Base-by-base conservation (phyloP, 2,888 invertebrate genomes). In the Seira musarum region DNA sequence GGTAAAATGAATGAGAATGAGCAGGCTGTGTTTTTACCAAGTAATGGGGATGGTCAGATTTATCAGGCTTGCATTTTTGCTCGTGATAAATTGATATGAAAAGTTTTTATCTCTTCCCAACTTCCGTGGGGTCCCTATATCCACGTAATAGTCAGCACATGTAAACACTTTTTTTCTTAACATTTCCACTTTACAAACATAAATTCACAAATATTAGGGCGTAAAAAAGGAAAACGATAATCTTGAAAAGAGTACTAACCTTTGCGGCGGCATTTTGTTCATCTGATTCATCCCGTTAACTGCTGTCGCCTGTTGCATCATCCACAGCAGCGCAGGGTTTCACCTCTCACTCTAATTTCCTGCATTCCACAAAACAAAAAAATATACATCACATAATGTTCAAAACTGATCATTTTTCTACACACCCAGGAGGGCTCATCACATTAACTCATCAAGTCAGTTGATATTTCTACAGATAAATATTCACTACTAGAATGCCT, bases 201-300 rank as follows among this genome's bases (percentile, higher is more conserved):
- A 40, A 40, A 40, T 40, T 40, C 40, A 40, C 40, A 40, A 13
- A 40, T 40, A 40, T 40, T 40, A 60, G 64, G 24, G 15, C 24
- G 15, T 22, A 64, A 6, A 66, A 1, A 66, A 15, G 19, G 21
- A n/a, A n/a, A 13, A 40, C 6, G 40, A 6, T 40, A 8, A 40
- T 40, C 40, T 40, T 40, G n/a, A 57, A 68, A 68, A 35, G 40
- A 68, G 57, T 40, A 82, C 86, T 82, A 70, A 86, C 86, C 86
- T 85, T 85, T 86, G 85, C 76, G 86, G 85, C 83, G 86, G 84
- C 86, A 86, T 86, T 85, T 86, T 86, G 83, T 84, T 84, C 84
- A 85, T 84, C 81, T 84, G 84, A 85, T 83, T 85, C 85, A 85
- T 86, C 79, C 86, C 86, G 85, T 85, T 85, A 78, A 85, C 84